Conservation (phyloP, 2,113 vertebrate species). For the sheep (Ovis aries) region DNA sequence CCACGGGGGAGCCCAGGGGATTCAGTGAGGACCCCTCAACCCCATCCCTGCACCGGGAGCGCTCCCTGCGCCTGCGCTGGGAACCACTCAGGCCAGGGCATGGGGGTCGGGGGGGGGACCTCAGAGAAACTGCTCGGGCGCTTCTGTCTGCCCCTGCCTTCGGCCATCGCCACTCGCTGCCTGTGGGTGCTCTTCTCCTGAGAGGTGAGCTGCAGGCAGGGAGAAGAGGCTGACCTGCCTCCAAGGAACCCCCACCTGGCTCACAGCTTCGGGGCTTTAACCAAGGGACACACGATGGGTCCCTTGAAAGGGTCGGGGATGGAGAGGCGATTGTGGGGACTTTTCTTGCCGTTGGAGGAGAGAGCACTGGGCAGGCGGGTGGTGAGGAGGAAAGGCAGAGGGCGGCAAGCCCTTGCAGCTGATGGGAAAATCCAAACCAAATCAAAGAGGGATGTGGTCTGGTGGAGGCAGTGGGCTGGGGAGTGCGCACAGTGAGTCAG, state of each 20-base stretch:
- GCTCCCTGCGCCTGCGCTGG: neutral
- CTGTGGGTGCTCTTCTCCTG: neutral
- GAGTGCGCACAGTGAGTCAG: neutral
- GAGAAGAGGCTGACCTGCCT: neutral
- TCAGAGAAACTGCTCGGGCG: rapidly evolving
- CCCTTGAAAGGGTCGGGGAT: neutral
- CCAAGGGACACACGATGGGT: rapidly evolving
- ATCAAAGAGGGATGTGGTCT: neutral
- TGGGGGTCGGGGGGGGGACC: neutral
- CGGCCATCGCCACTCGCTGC: neutral
- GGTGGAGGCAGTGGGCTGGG: neutral
- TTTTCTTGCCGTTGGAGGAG: neutral
- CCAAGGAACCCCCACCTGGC: neutral
- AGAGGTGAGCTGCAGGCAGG: neutral
- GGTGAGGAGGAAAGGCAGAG: neutral
- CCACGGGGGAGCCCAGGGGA: rapidly evolving
- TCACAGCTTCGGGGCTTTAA: neutral
- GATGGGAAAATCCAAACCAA: neutral
- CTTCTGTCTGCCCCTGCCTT: neutral
- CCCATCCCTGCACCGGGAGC: neutral
- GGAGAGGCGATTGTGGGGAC: neutral
- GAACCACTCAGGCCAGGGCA: neutral
- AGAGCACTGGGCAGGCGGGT: neutral
- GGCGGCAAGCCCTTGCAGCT: too few species aligned
- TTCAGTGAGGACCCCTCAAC: neutral